Base-by-base conservation (phyloP, 1,140 invertebrate species). In the Drosophila pandora region DNA sequence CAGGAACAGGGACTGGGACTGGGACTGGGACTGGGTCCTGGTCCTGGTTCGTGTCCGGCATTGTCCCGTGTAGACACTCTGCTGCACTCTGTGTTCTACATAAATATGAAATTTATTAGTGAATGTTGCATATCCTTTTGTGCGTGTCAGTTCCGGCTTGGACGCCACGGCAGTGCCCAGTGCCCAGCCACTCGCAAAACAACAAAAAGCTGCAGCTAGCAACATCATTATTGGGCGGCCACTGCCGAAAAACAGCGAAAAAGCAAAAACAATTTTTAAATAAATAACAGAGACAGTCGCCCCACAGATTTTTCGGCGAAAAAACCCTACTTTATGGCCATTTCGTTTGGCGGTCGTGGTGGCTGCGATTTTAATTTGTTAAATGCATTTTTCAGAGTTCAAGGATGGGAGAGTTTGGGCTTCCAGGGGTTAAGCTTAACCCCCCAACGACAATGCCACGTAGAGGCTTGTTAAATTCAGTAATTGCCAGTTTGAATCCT, bases 41-140 rank as follows among this genome's bases (percentile, higher is more conserved):
- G n/a, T 43, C 41, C 41, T 2, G 37, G 34, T 37, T 12, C 34
- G 34, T 4, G 12, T 39, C 10, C 37, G 37, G 10, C 12, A 43
- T 43, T 43, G 41, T 43, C 41, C 41, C 13, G 13, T 41, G 39
- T 41, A 41, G 17, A 45, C 41, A 8, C 4, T 21, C 12, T 60
- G 61, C 79, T 77, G 74, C 69, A 76, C 59, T 64, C 79, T 23
- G 41, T 69, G 67, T 69, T 69, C 57, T 68, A 77, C 82, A 87
- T 84, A 87, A 85, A 87, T 85, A 85, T 85, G 82, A 85, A 85
- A 85, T 85, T 85, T 87, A 85, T 85, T 85, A 85, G 82, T 87
- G 72, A 85, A 78, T 82, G 74, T 82, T 85, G 75, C 84, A 82
- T 82, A 85, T 81, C 82, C 82, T 87, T 87, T 85, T 87, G 78